Base-by-base conservation (phyloP, 2,113 vertebrate species). In the Dissostichus mawsoni region DNA sequence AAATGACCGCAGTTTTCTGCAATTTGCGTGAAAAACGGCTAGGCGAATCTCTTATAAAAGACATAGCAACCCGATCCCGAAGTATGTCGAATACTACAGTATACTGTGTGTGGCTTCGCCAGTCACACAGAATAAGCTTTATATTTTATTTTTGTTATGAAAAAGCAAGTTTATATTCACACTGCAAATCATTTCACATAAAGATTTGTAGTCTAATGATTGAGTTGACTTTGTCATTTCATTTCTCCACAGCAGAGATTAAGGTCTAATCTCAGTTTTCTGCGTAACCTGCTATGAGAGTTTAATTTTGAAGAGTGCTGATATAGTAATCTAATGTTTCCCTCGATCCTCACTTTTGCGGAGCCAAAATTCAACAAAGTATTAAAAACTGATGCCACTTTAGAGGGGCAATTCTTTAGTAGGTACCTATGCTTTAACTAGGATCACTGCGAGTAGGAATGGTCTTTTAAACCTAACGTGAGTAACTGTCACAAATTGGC, bases 201-300 rank as follows among this genome's bases (percentile, higher is more conserved):
- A 5, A 17, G 2, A 18, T 11, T 17, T 41, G 3, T 12, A 23
- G 48, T 25, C 4, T 52, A 41, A 73, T 41, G 45, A 61, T 13
- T 1, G 20, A 29, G 7, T 6, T 47, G 74, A 50, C 55, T 68
- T 52, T 77, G 65, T 16, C 8, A 29, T 47, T 20, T 11, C 1
- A 61, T 52, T 58, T 44, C n/a, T 51, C 51, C n/a, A 14, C 23
- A 33, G 47, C n/a, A 58, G n/a, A 59, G 9, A 68, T 64, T 64
- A 45, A 56, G 4, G 52, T 14, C 14, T 59, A 13, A 50, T 50
- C 53, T 50, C 63, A 29, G 41, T 48, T 50, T 23, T 63, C 33
- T 41, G 18, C 41, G 48, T 9, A 51, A 52, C 17, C 25, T 44
- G 51, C 65, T 29, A 18, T 23, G n/a, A 50, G 2, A 64, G 63